These are phyloP conservation scores for Lycaena phlaeas DNA, from an alignment of 2,888 invertebrate genomes.

Conservation along the genomic window DNA sequence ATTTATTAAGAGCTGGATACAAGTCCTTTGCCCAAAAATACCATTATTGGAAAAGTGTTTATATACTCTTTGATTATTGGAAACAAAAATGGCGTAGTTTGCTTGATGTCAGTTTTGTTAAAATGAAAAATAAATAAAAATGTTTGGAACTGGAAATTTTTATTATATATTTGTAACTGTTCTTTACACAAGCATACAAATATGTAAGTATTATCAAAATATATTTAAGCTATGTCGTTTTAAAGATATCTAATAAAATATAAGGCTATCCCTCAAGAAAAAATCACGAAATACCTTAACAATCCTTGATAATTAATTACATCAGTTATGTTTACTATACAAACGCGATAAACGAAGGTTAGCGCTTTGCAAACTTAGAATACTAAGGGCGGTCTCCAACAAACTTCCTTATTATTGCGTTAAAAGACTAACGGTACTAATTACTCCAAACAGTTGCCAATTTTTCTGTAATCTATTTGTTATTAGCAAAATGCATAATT, in stretches of 20 bases:
- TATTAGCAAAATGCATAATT: too few species aligned
- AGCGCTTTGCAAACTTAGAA: conserved; percentile 4
- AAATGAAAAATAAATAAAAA: conserved; percentile 64
- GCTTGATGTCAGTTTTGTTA: conserved; percentile 44
- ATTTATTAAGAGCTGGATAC: too few species aligned
- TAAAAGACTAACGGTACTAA: too few species aligned
- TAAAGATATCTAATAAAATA: neutral
- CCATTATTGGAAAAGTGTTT: too few species aligned
- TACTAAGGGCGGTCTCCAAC: conserved; percentile 1
- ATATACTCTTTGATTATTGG: too few species aligned
- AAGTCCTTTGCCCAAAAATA: too few species aligned
- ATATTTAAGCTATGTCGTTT: neutral
- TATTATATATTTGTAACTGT: conserved; percentile 39
- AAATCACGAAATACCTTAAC: conserved; percentile 1
- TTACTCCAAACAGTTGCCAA: too few species aligned
- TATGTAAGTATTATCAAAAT: conserved; percentile 41
- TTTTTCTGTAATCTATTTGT: too few species aligned
- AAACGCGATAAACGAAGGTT: conserved; percentile 12
- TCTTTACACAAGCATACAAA: conserved; percentile 31
- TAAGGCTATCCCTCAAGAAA: neutral
- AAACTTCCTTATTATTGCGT: too few species aligned
- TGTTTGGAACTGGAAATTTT: conserved; percentile 42
- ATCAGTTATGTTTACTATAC: conserved; percentile 13
- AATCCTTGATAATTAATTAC: conserved; percentile 12
- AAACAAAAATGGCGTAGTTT: conserved; percentile 58